These are phyloP conservation scores for Thalassaphorura encarpata DNA, from an alignment of 1,140 invertebrate genomes.

Conservation along the genomic window DNA sequence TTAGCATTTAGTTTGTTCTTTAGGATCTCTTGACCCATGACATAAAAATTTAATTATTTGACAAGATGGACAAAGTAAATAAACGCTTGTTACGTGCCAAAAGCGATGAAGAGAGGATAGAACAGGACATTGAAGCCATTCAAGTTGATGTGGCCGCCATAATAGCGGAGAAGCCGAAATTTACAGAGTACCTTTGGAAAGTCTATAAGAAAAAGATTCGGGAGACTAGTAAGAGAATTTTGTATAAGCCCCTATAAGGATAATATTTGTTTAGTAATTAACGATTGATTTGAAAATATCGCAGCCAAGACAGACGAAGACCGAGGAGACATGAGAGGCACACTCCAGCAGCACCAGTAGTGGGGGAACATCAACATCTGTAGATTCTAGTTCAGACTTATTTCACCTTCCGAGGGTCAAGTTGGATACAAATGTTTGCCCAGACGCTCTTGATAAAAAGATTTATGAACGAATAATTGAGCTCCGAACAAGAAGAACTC, in stretches of 20 bases:
- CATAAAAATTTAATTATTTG: too few species aligned
- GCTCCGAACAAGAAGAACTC: conserved; percentile 12
- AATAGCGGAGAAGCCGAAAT: conserved; percentile 20
- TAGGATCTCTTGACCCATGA: too few species aligned
- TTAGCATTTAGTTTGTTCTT: background rate
- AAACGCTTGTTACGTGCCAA: conserved; percentile 3
- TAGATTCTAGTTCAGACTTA: conserved; percentile 17
- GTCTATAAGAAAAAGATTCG: conserved; percentile 25
- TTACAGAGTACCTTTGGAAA: conserved; percentile 21
- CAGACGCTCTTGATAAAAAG: conserved; percentile 19
- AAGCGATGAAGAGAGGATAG: conserved; percentile 8
- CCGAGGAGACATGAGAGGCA: too few species aligned
- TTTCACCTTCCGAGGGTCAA: conserved; percentile 18
- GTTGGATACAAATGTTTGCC: conserved; percentile 23
- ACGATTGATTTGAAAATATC: too few species aligned
- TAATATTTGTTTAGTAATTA: too few species aligned
- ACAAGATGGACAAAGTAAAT: conserved; percentile 19
- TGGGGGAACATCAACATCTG: too few species aligned
- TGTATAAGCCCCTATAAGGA: too few species aligned
- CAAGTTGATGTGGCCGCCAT: conserved; percentile 15
- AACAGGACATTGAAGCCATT: conserved; percentile 4
- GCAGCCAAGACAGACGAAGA: too few species aligned
- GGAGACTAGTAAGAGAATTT: too few species aligned
- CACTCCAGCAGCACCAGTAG: too few species aligned
- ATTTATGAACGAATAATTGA: conserved; percentile 21